Evolutionary conservation across 2,888 invertebrate species (phyloP), one percentile per base, ranked within the genome.

Genomic region (Amphimallon solstitiale): DNA sequence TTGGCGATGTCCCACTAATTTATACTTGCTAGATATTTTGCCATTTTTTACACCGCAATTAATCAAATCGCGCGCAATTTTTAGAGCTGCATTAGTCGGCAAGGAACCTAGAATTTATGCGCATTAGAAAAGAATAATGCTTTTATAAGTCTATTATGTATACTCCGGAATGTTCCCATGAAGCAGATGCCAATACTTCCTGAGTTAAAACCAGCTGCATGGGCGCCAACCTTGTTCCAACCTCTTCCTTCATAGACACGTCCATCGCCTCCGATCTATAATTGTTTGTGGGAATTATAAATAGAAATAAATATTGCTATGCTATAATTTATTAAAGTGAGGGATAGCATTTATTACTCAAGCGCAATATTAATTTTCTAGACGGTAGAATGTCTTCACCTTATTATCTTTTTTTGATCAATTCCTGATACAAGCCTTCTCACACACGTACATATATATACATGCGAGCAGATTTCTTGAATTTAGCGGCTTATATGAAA

Each of bases 231-330:
- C 46, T 83, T 83, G 2, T 84, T 80, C 89, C 89, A 89, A 0
- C 89, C 88, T 0, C 82, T 76, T 1, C 88, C 89, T 77, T 88
- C 88, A 70, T 89, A 89, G 2, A 89, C 82, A 29, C 85, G 82
- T 6, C 87, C 88, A 73, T 88, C 87, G 19, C 86, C 86, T 6
- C 88, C 88, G 38, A 89, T 82, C 37, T 88, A 43, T n/a, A n/a
- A n/a, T n/a, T n/a, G n/a, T n/a, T n/a, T n/a, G n/a, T n/a, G n/a
- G n/a, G n/a, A n/a, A n/a, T n/a, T n/a, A n/a, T n/a, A n/a, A n/a
- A n/a, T n/a, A n/a, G n/a, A n/a, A n/a, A n/a, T n/a, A n/a, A n/a
- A n/a, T n/a, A n/a, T n/a, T n/a, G n/a, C n/a, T n/a, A n/a, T n/a
- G n/a, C n/a, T n/a, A n/a, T n/a, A n/a, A n/a, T n/a, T n/a, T n/a